Base-by-base conservation (phyloP, 2,888 invertebrate species). In the Phengaris arion region DNA sequence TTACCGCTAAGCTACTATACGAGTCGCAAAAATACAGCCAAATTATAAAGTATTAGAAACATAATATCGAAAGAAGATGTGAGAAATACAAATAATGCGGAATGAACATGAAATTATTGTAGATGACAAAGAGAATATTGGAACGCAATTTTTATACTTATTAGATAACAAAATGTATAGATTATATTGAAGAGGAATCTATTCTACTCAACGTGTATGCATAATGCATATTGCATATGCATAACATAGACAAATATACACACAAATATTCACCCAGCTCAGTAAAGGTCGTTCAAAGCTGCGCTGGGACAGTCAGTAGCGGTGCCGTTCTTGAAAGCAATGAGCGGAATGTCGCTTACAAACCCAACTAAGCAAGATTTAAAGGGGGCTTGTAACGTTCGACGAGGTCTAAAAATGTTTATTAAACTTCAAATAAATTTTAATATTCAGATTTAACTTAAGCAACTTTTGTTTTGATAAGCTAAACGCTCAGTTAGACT, bases 261-360 rank as follows among this genome's bases (percentile, higher is more conserved):
- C 22, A 72, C 72, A 72, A 72, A 72, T 52, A 72, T 72, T 72
- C 22, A 54, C 54, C 48, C 54, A 52, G 35, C 72, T 15, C 72
- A 52, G 52, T 72, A 72, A 72, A 72, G 72, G 72, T 72, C 72
- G 52, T 72, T 72, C 35, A 54, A 72, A 72, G 72, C 72, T 54
- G 72, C 54, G 54, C 13, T 72, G 52, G 72, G 52, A 54, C 35
- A 52, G 72, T 54, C 72, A 72, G 54, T 54, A 72, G 72, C 12
- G 22, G 72, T 74, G 68, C 68, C 64, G 54, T 74, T 76, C 76
- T 74, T 57, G 54, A 75, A 54, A n/a, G 68, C 74, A 55, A 76
- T 76, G 77, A 12, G 46, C 48, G 76, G 79, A 79, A 79, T 79
- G 79, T 75, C 74, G 79, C 78, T 76, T 70, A 74, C 73, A 75